Evolutionary conservation across 2,888 invertebrate species (phyloP).

Genomic region (Anodontia alba): DNA sequence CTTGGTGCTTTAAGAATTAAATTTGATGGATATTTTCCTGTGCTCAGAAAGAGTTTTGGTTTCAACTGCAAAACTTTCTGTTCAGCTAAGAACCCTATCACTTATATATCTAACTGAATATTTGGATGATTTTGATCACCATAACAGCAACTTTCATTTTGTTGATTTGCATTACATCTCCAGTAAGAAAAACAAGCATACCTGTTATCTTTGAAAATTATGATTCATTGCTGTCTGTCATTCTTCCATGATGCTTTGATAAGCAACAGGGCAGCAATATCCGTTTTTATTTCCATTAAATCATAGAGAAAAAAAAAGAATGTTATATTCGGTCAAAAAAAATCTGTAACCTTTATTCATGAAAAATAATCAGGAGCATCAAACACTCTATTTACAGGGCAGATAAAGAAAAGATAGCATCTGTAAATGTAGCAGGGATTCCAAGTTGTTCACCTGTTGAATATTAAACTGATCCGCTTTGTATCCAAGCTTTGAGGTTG

Average conservation of each 20-base stretch:
- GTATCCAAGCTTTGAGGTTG: not conserved
- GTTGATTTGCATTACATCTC: too few species aligned
- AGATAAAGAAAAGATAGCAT: not conserved
- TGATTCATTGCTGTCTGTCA: not conserved
- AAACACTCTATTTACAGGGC: not conserved
- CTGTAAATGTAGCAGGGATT: too few species aligned
- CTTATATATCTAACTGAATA: too few species aligned
- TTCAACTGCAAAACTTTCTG: too few species aligned
- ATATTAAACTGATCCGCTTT: slow-evolving; percentile 16
- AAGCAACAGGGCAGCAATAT: slow-evolving; percentile 3
- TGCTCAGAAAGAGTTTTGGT: too few species aligned
- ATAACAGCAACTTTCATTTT: too few species aligned
- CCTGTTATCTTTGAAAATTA: not conserved
- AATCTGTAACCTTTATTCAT: not conserved
- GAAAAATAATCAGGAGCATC: slow-evolving; percentile 10
- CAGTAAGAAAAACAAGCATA: too few species aligned
- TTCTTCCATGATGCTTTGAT: not conserved
- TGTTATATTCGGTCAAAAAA: not conserved
- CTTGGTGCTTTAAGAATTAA: too few species aligned
- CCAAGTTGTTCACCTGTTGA: slow-evolving; percentile 6
- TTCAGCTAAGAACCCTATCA: too few species aligned
- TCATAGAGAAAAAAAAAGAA: not conserved
- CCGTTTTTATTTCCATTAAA: slow-evolving; percentile 9
- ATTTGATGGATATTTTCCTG: too few species aligned
- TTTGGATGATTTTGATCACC: too few species aligned